Conservation (phyloP, 2,113 vertebrate species). For the Muntiacus reevesi region DNA sequence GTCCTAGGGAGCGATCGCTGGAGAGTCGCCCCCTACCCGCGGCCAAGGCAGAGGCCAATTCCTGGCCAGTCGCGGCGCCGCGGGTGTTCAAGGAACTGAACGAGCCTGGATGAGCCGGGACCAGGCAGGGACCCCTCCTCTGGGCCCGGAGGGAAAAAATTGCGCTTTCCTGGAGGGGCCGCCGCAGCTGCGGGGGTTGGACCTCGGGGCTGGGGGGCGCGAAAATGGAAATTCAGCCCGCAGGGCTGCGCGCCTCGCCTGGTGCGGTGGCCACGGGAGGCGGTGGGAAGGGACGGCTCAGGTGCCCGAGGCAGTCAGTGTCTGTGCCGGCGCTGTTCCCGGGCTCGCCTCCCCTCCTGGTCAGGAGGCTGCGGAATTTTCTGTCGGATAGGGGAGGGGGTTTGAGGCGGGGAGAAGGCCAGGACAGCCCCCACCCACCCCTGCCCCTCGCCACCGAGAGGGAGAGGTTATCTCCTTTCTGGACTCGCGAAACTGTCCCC, state of each 20-base stretch:
- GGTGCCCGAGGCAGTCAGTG: not conserved
- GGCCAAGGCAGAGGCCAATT: not conserved
- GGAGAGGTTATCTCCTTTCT: not conserved
- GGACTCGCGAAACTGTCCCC: not conserved
- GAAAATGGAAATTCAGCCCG: conserved; percentile 10
- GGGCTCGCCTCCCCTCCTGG: not conserved
- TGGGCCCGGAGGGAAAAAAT: not conserved
- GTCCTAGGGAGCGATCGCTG: not conserved
- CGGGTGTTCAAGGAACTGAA: not conserved
- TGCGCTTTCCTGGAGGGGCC: conserved; percentile 40
- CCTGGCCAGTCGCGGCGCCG: not conserved
- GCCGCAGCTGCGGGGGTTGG: conserved; percentile 22
- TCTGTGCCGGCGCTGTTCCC: not conserved
- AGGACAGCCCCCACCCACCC: not conserved
- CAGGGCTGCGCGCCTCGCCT: not conserved
- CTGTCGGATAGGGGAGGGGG: not conserved
- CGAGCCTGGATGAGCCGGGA: not conserved
- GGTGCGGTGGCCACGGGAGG: not conserved
- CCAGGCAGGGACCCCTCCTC: not conserved
- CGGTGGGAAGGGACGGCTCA: not conserved
- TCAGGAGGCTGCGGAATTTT: not conserved
- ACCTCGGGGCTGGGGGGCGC: not conserved
- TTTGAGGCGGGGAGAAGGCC: not conserved
- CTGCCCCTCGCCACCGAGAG: not conserved
- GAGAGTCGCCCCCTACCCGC: not conserved